Base-by-base conservation (phyloP, 2,113 vertebrate species). In the Ctenomys sociabilis region DNA sequence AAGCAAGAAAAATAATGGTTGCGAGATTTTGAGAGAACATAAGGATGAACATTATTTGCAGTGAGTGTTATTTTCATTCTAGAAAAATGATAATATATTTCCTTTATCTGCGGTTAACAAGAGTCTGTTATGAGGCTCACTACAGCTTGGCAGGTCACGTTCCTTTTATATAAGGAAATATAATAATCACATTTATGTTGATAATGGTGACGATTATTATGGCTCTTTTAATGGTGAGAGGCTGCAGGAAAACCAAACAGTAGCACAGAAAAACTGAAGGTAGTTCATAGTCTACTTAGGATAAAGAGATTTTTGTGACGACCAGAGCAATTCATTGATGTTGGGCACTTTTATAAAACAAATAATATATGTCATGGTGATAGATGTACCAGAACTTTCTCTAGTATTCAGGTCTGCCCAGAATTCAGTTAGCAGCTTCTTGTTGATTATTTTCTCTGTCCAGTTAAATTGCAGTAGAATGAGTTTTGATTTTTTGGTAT, bases 291-390 rank as follows among this genome's bases (percentile, higher is more conserved):
- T 75, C 19, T 9, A 26, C n/a, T 37, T 35, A 22, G 13, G n/a
- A 78, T 57, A 88, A 40, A 4, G 3, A 45, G 9, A 82, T 88
- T 91, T 91, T 94, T 82, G 43, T 26, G 32, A 73, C 85, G 84
- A 49, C 1, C 4, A 35, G 11, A 81, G 0, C 0, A 35, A 5
- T 54, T 0, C 1, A 70, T 80, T 8, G 35, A n/a, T 32, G 77
- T 78, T 3, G 83, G 5, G 63, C 88, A 1, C 3, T 57, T 61
- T 90, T 73, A 86, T 68, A 72, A 73, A 16, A 13, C 30, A 88
- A 63, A 54, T 75, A 83, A 92, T 84, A 35, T 52, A 66, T 22
- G 0, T 6, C 54, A 2, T 49, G 14, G 19, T 4, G 8, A 86
- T 70, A 32, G 21, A 73, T 6, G 35, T 5, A 88, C 81, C 19